Conservation (phyloP, 2,797 vertebrate species). For the Numenius phaeopus region DNA sequence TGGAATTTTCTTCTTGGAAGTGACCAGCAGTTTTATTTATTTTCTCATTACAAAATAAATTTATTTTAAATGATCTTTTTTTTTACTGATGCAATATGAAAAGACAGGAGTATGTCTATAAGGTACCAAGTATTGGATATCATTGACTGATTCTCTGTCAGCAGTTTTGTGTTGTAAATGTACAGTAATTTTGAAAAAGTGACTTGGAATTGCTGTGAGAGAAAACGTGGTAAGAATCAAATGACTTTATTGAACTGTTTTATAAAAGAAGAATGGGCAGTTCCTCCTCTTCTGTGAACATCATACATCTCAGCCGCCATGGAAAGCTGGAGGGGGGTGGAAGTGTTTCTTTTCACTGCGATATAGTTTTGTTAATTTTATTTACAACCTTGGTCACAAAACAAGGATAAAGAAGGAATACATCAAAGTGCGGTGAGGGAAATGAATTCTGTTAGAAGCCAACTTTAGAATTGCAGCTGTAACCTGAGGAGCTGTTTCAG, state of each 20-base stretch:
- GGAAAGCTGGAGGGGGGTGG: neutral
- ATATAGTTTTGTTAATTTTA: neutral
- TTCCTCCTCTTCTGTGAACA: neutral
- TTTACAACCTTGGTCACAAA: neutral
- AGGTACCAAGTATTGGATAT: neutral
- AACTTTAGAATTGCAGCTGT: neutral
- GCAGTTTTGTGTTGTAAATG: neutral
- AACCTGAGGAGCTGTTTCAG: neutral
- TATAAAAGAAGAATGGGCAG: neutral
- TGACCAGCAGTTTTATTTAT: neutral
- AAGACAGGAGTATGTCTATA: neutral
- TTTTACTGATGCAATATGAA: neutral
- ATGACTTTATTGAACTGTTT: neutral
- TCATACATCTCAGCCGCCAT: neutral
- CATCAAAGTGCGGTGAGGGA: neutral
- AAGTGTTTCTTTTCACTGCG: neutral
- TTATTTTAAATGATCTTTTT: neutral
- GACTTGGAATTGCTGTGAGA: neutral
- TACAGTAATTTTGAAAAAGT: neutral
- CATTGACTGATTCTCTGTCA: neutral
- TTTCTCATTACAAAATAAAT: neutral
- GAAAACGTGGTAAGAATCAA: neutral
- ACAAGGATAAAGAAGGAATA: neutral
- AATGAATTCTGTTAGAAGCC: neutral
- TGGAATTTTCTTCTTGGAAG: neutral